Conservation (phyloP, 2,113 vertebrate species). For the Suncus etruscus region DNA sequence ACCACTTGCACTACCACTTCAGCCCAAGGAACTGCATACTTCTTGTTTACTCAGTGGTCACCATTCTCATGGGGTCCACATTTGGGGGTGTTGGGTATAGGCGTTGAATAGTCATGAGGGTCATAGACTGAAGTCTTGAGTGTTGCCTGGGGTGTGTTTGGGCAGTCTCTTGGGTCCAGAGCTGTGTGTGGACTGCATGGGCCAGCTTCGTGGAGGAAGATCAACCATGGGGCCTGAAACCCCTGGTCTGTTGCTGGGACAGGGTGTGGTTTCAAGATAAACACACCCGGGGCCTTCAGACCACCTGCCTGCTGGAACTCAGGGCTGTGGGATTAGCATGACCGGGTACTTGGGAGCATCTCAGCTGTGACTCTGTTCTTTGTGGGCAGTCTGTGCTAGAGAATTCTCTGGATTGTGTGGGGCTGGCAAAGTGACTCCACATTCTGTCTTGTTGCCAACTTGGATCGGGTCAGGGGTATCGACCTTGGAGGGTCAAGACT, state of each 20-base stretch:
- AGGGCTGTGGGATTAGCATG: background rate
- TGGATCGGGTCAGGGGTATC: background rate
- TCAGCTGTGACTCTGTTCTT: background rate
- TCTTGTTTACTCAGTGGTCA: background rate
- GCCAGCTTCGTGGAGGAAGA: background rate
- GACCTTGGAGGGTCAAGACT: background rate
- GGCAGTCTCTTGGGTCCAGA: background rate
- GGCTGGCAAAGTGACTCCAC: background rate
- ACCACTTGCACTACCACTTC: no score
- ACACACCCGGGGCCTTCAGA: no score
- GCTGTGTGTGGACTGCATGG: background rate
- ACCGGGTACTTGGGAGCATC: background rate
- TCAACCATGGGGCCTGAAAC: background rate
- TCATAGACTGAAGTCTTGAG: background rate
- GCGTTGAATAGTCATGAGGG: background rate
- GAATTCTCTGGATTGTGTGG: conserved; percentile 16
- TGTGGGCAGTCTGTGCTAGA: background rate
- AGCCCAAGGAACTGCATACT: no score
- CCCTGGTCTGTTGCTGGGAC: no score
- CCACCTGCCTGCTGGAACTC: no score
- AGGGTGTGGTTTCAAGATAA: background rate
- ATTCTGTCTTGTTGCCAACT: background rate
- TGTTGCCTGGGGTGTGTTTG: background rate
- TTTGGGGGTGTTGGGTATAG: background rate
- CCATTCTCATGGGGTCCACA: background rate